Base-by-base conservation (phyloP, 2,113 vertebrate species). In the Isurus oxyrinchus region DNA sequence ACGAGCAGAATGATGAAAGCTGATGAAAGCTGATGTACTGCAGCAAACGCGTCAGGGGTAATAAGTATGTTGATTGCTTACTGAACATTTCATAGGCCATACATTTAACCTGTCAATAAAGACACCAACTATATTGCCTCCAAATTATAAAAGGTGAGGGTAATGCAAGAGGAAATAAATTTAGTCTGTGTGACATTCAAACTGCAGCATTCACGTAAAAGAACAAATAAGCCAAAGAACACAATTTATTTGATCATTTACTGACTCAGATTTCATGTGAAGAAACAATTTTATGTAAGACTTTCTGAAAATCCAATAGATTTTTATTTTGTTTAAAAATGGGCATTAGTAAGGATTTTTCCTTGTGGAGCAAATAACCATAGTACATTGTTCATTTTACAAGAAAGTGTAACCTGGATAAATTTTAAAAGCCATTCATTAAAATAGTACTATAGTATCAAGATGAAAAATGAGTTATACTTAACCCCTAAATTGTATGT, bases 1-100 rank as follows among this genome's bases (percentile, higher is more conserved):
- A 95, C 25, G 67, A 72, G 94, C 66, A 35, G 49, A 72, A 44
- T 40, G 31, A 72, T 76, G 94, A 72, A 95, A 53, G 16, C 93
- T 95, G 93, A 95, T 95, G 93, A 95, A 90, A 90, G 55, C 88
- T 91, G 88, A 91, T 91, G 88, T 59, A 95, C 94, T 95, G 94
- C 66, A 55, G 66, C 67, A 76, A 95, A 55, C 31, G 66, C 49
- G 27, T 95, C 94, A 76, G 66, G 66, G 66, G 67, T 95, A 95
- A 95, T 95, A 95, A 95, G 67, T 55, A 55, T 55, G 94, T 76
- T 95, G 94, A 95, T 95, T 72, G 67, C 67, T 95, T 95, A 72
- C 66, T 72, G 66, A 95, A 72, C 94, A 95, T 95, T 95, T 95
- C 67, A 95, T 13, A 76, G 94, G 94, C 27, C 94, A 76, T 95